Evolutionary conservation across 1,140 invertebrate genomes (phyloP), one percentile per base, ranked within the genome.

Genomic region (Pseudomyrmex sp.): DNA sequence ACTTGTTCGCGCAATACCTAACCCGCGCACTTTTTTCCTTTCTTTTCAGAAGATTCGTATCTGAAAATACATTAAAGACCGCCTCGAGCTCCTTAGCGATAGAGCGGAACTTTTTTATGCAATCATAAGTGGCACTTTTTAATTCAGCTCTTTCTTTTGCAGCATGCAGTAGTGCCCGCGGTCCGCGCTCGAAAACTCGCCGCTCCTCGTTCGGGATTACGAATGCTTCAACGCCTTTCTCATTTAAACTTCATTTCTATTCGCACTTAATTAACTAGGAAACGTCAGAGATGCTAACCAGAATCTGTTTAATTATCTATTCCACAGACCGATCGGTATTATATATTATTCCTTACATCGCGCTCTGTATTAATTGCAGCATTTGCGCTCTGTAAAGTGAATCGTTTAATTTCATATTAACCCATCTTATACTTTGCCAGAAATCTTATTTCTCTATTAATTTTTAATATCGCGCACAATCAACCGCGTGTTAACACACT

Each of bases 251-350:
- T 80, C 74, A 68, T 84, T 66, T 85, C 48, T 58, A 63, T 66
- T 70, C 54, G 74, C 83, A 80, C 68, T 80, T 86, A 85, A 86
- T 86, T 86, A 86, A 86, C 74, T 70, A 61, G 68, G 68, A 59
- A 59, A 48, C 58, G 72, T 85, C 68, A 56, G 35, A 56, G 44
- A 72, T 61, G 73, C 58, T 69, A 79, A 69, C 50, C 65, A 68
- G 85, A 84, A 85, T 84, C 84, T 84, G 72, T 84, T 79, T 79
- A 79, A 79, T 85, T 85, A 83, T 85, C 84, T 84, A 84, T 86
- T 86, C 50, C 68, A 79, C 84, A 83, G 63, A 46, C 56, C 35
- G 7, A 15, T 82, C 44, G 58, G 66, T 35, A 35, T 35, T 35
- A 35, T 35, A 35, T 75, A 46, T 85, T 83, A 83, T 84, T 62